Evolutionary conservation across 2,113 vertebrate genomes (phyloP), one percentile per base, ranked within the genome.

Genomic region (Erpornis zantholeuca): DNA sequence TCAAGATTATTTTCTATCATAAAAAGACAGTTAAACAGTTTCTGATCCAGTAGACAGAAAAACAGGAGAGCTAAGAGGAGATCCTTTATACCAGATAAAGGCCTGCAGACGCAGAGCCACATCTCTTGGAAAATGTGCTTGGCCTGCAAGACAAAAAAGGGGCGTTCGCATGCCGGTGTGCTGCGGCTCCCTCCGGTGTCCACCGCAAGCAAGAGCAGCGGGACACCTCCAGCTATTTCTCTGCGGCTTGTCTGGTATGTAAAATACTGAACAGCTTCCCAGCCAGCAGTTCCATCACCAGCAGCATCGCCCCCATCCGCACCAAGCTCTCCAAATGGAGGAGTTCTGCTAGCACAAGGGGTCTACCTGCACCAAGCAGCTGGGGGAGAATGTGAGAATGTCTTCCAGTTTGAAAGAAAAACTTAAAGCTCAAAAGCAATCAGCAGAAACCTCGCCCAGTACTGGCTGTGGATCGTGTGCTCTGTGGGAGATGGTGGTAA

Each of bases 111-210:
- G 3, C n/a, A 44, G 56, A 65, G 27, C 66, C 60, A 4, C 25
- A 28, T 44, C 24, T 36, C 53, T 52, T 29, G 10, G 35, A 68
- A 5, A 35, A 49, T 7, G 53, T 15, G 14, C 40, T 56, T 57
- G 80, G 25, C 9, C 35, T 59, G 52, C 54, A 23, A 68, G 42
- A 61, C 31, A 2, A 3, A 21, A 36, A 69, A 38, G 4, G 36
- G 50, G 38, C 6, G 33, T 59, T 33, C 11, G 2, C 22, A 3
- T 4, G 81, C 25, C 14, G 23, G 20, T 36, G 44, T 86, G 66
- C 60, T 90, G 82, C 80, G 81, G 92, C 94, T 94, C 96, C 96
- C 94, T 93, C 96, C 82, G 19, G 89, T 89, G 96, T 93, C 81
- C 83, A 4, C 57, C 27, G 50, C 16, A 7, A 90, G 86, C 65